Percentiles rank a stretch among this genome's conserved stretches.
phyloP scores from a whole-genome alignment of 2,888 invertebrate genomes.

The Thera obeliscata region DNA sequence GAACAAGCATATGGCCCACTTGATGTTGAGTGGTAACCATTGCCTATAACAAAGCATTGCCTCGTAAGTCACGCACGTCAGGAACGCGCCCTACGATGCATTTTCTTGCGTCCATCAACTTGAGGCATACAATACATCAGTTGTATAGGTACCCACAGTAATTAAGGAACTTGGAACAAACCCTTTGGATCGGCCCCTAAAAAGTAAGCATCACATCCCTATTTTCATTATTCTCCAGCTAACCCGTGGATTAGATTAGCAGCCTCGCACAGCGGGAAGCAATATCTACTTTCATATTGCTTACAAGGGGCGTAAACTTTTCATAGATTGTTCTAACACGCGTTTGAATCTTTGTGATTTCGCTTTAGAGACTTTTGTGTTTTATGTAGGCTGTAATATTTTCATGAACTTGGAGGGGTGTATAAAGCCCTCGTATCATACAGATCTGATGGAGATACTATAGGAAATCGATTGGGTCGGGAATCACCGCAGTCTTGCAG shows the following conservation, averaged over 20 bases:
- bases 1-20: too few species aligned
- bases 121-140: too few species aligned
- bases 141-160: too few species aligned
- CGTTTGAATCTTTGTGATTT: slow-evolving; percentile 35
- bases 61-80: too few species aligned
- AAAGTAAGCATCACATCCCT: slow-evolving; percentile 21
- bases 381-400: slow-evolving; percentile 19
- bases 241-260: slow-evolving; percentile 66
- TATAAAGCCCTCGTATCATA: background rate
- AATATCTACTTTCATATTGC: slow-evolving; percentile 44
- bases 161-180: too few species aligned
- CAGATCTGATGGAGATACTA: too few species aligned
- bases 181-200: background rate
- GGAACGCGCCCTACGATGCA: too few species aligned
- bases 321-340: slow-evolving; percentile 41
- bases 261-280: slow-evolving; percentile 52
- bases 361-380: slow-evolving; percentile 23
- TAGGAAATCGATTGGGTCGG: too few species aligned
- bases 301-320: slow-evolving; percentile 42
- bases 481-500: too few species aligned
- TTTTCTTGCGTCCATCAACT: too few species aligned
- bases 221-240: slow-evolving; percentile 63
- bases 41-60: too few species aligned
- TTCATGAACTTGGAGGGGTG: slow-evolving; percentile 10
- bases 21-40: too few species aligned